These are phyloP conservation scores for Sebastes cheni DNA, from an alignment of 2,797 vertebrate genomes.

Conservation along the genomic window DNA sequence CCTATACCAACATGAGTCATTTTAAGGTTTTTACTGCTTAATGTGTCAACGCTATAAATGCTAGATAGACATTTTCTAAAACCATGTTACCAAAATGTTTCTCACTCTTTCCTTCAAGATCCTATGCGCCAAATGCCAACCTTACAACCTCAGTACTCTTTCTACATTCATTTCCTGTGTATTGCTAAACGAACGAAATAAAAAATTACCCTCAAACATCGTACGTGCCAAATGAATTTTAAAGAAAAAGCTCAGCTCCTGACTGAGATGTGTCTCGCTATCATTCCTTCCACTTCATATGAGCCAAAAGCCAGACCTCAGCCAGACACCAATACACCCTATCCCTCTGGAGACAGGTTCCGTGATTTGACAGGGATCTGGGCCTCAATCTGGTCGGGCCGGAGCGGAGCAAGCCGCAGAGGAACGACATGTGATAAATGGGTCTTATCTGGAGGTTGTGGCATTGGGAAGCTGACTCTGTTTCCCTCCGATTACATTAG, in stretches of 20 bases:
- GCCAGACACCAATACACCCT: conserved; percentile 57
- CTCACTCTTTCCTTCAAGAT: background rate
- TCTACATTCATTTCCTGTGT: conserved; percentile 10
- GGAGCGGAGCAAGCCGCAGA: conserved; percentile 57
- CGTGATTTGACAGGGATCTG: conserved; percentile 68
- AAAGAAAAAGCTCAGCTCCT: background rate
- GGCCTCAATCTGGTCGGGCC: conserved; percentile 66
- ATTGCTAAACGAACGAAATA: conserved; percentile 1
- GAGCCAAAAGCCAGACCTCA: conserved; percentile 56
- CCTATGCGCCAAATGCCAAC: background rate
- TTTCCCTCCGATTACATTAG: conserved; percentile 83
- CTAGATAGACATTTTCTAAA: conserved; percentile 5
- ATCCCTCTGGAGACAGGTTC: conserved; percentile 56
- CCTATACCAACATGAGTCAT: conserved; percentile 4
- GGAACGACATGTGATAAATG: conserved; percentile 82
- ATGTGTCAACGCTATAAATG: conserved; percentile 10
- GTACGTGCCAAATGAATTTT: background rate
- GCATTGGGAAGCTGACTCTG: conserved; percentile 78
- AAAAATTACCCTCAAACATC: background rate
- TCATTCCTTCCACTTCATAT: conserved; percentile 55
- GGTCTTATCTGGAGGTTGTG: conserved; percentile 81
- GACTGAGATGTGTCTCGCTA: conserved; percentile 45
- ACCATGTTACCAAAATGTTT: background rate
- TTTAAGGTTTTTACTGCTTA: background rate
- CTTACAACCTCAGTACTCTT: background rate